These are phyloP conservation scores for Crepidodera aurea DNA, from an alignment of 2,888 invertebrate species.

Conservation along the genomic window DNA sequence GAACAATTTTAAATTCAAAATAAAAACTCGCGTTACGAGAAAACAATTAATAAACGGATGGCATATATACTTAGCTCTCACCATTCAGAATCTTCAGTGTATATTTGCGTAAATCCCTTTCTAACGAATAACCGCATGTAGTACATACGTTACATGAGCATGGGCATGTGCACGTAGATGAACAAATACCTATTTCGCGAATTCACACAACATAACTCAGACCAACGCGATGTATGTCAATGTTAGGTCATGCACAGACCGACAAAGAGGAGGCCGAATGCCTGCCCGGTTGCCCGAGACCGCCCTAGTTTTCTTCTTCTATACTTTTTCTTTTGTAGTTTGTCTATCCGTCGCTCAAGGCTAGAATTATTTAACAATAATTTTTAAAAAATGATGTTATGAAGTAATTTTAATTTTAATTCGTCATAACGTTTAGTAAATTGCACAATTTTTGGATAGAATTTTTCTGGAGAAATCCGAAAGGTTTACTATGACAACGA, in stretches of 20 bases:
- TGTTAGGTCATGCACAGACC: slow-evolving; percentile 34
- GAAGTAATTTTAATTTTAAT: too few relatives aligned
- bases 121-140: neutral
- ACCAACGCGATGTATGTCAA: slow-evolving; percentile 29
- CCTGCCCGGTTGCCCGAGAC: slow-evolving; percentile 5
- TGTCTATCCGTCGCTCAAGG: slow-evolving; percentile 3
- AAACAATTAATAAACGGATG: too few relatives aligned
- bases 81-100: too few relatives aligned
- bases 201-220: slow-evolving; percentile 14
- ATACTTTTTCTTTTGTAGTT: neutral
- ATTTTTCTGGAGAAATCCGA: too few relatives aligned
- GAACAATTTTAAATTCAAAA: too few relatives aligned
- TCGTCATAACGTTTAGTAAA: too few relatives aligned
- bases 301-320: slow-evolving; percentile 10
- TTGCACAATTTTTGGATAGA: too few relatives aligned
- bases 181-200: slow-evolving; percentile 17
- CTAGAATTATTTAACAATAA: neutral
- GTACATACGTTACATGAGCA: neutral
- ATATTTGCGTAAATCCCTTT: too few relatives aligned
- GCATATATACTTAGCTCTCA: too few relatives aligned
- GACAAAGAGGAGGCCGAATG: slow-evolving; percentile 37
- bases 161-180: slow-evolving; percentile 1
- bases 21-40: too few relatives aligned
- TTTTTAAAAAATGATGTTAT: neutral
- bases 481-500: too few relatives aligned